Percentiles rank a stretch among this genome's conserved stretches.
phyloP scores from a whole-genome alignment of 2,113 vertebrate species.

The Bubalus kerabau region DNA sequence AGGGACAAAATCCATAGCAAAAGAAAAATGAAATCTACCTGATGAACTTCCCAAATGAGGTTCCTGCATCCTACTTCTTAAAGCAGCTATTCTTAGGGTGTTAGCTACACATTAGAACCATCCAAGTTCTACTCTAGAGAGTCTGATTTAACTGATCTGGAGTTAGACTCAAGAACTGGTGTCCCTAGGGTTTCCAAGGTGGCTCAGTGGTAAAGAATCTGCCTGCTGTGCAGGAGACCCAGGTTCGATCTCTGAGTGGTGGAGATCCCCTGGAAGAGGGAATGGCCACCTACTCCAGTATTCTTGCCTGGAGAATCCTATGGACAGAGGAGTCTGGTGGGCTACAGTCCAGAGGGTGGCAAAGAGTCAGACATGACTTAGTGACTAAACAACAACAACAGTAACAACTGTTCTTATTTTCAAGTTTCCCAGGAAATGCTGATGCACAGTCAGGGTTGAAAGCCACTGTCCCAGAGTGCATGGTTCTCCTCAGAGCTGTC shows the following conservation, averaged over 20 bases:
- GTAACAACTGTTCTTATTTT: not conserved
- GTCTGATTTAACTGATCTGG: slow-evolving; percentile 2
- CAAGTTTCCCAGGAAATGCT: not conserved
- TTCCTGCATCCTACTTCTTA: not conserved
- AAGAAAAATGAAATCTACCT: not conserved
- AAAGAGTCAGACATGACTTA: not conserved
- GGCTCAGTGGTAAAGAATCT: not conserved
- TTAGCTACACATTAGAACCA: not conserved
- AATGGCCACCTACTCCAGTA: not conserved
- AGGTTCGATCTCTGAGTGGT: not conserved
- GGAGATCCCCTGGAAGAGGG: not conserved
- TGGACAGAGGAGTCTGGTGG: not conserved
- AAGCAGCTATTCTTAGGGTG: not conserved
- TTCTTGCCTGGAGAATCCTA: not conserved
- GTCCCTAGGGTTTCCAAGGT: not conserved
- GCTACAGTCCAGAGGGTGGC: not conserved
- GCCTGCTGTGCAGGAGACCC: not conserved
- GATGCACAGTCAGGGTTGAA: not conserved
- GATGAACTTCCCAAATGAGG: not conserved
- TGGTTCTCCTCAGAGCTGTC: not conserved
- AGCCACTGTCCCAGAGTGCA: not conserved
- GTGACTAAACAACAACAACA: not conserved
- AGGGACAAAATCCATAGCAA: not conserved
- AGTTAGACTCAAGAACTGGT: not conserved
- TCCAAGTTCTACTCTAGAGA: not conserved